Percentiles rank a stretch among this genome's conserved stretches.
Evolutionary conservation across 2,113 vertebrate genomes (phyloP).

Genomic region (Esox niger): DNA sequence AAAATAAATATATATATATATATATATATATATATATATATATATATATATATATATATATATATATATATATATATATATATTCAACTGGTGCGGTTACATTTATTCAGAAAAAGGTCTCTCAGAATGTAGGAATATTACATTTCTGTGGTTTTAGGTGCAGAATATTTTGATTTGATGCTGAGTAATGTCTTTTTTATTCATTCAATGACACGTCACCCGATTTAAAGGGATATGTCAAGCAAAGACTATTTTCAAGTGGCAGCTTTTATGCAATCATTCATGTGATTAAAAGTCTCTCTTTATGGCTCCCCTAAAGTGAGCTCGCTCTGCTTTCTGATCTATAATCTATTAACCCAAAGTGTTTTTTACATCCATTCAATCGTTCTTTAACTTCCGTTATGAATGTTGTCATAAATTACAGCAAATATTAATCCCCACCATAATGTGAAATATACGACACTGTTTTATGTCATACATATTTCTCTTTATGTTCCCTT

Average conservation of each 20-base stretch:
- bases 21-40: too few species aligned
- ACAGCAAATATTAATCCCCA: constrained; percentile 1
- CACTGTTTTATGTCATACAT: neutral
- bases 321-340: constrained; percentile 25
- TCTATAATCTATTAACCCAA: constrained; percentile 28
- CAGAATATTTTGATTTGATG: constrained; percentile 16
- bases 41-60: too few species aligned
- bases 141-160: too few species aligned
- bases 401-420: neutral
- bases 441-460: constrained; percentile 20
- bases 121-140: constrained; percentile 25
- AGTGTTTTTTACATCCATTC: neutral
- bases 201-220: constrained; percentile 30
- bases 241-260: constrained; percentile 7
- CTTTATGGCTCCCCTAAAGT: constrained; percentile 46
- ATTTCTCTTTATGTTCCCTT: constrained; percentile 3
- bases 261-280: constrained; percentile 38
- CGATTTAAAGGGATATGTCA: constrained; percentile 21
- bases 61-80: neutral
- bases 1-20: too few species aligned
- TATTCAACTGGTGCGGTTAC: neutral
- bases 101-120: constrained; percentile 36
- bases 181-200: constrained; percentile 27
- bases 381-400: too few species aligned
- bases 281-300: constrained; percentile 25